These are phyloP conservation scores for Thomomys bottae DNA, from an alignment of 2,113 vertebrate genomes.

Conservation along the genomic window DNA sequence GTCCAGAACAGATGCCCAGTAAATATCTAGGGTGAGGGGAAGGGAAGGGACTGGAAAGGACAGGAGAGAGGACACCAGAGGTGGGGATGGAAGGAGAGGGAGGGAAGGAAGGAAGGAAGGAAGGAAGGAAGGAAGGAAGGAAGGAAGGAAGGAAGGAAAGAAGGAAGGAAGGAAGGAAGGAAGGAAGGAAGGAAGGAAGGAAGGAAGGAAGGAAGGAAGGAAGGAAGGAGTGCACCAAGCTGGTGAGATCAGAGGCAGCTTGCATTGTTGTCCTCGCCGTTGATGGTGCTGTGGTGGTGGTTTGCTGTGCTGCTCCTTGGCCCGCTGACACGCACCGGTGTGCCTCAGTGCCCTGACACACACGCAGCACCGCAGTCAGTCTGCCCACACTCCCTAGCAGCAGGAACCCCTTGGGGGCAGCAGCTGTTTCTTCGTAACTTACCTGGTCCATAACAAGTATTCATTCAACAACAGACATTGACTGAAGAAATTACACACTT, in stretches of 20 bases:
- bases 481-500: not conserved
- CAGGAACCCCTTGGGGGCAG: rapidly evolving
- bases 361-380: too few species aligned
- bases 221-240: too few species aligned
- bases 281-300: too few species aligned
- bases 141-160: rapidly evolving
- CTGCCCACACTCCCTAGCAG: too few species aligned
- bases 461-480: not conserved
- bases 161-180: too few species aligned
- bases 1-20: not conserved
- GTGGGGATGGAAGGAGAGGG: rapidly evolving
- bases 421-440: not conserved
- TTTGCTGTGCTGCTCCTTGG: too few species aligned
- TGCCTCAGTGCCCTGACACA: too few species aligned
- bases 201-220: too few species aligned
- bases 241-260: not conserved
- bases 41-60: rapidly evolving
- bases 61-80: rapidly evolving
- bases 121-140: rapidly evolving
- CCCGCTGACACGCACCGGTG: too few species aligned
- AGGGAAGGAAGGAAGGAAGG: rapidly evolving
- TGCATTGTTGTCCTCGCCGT: not conserved
- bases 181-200: not conserved
- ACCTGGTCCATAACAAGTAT: not conserved
- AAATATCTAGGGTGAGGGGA: not conserved